phyloP scores from a whole-genome alignment of 2,113 vertebrate species.

The Fulica atra region DNA sequence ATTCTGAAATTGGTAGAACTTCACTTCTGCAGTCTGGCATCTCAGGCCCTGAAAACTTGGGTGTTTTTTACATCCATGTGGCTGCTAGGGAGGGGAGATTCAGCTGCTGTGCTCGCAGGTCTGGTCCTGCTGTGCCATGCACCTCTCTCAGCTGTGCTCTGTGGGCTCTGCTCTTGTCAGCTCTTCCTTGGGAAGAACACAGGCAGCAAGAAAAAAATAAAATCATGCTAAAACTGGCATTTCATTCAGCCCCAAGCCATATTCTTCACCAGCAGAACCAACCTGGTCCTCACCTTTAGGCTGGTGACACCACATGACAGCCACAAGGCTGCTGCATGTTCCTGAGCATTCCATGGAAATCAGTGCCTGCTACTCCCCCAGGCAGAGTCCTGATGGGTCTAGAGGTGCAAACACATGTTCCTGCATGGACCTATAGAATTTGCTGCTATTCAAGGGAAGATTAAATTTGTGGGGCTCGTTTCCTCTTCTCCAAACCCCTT shows the following conservation, averaged over 20 bases:
- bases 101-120: rapidly evolving
- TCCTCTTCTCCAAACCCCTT: neutral
- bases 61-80: neutral
- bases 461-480: neutral
- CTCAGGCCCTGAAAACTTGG: neutral
- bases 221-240: neutral
- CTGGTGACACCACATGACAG: rapidly evolving
- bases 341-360: too few species aligned
- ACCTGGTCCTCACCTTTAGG: neutral
- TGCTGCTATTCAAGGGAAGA: neutral
- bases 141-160: neutral
- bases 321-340: rapidly evolving
- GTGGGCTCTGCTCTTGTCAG: neutral
- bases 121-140: neutral
- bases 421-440: neutral
- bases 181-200: neutral
- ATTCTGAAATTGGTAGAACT: neutral
- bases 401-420: neutral
- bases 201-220: neutral
- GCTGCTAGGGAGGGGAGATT: neutral
- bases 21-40: neutral
- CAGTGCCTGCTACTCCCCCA: too few species aligned
- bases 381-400: neutral
- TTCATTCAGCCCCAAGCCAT: neutral
- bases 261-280: neutral